Evolutionary conservation across 2,888 invertebrate genomes (phyloP).

Genomic region (Lithosia quadra): DNA sequence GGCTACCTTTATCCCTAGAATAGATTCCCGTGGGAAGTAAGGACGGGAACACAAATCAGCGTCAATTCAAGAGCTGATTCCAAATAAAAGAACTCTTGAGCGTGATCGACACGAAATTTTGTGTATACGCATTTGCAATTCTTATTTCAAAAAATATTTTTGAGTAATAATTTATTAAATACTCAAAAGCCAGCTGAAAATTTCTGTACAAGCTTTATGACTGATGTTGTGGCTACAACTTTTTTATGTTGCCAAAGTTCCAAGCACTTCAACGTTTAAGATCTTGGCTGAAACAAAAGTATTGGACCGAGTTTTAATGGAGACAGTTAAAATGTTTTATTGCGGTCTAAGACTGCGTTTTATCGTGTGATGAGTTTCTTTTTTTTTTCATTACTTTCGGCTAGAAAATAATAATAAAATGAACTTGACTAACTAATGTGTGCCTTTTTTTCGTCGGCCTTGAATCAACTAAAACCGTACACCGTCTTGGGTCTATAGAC

Average conservation of each 20-base stretch:
- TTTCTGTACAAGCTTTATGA: background rate
- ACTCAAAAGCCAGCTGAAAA: background rate
- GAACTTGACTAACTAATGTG: no score
- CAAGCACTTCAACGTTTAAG: slow-evolving; percentile 1
- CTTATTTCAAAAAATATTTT: background rate
- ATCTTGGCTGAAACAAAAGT: slow-evolving; percentile 12
- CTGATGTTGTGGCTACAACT: slow-evolving; percentile 6
- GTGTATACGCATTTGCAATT: no score
- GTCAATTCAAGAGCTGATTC: no score
- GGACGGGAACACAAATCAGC: no score
- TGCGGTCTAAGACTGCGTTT: slow-evolving; percentile 6
- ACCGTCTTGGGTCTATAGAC: no score
- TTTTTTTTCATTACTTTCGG: background rate
- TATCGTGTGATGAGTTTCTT: slow-evolving; percentile 4
- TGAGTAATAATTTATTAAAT: background rate
- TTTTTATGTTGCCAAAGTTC: slow-evolving; percentile 12
- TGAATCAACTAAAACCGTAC: no score
- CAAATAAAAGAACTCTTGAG: no score
- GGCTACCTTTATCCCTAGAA: no score
- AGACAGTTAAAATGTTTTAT: slow-evolving; percentile 16
- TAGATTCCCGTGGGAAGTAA: no score
- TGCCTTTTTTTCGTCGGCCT: no score
- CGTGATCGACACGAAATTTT: no score
- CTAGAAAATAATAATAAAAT: no score
- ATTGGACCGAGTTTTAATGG: slow-evolving; percentile 18